Percentiles rank a stretch among this genome's conserved stretches.
These are phyloP conservation scores for Grantiella picta DNA, from an alignment of 2,113 vertebrate genomes.

Conservation along the genomic window DNA sequence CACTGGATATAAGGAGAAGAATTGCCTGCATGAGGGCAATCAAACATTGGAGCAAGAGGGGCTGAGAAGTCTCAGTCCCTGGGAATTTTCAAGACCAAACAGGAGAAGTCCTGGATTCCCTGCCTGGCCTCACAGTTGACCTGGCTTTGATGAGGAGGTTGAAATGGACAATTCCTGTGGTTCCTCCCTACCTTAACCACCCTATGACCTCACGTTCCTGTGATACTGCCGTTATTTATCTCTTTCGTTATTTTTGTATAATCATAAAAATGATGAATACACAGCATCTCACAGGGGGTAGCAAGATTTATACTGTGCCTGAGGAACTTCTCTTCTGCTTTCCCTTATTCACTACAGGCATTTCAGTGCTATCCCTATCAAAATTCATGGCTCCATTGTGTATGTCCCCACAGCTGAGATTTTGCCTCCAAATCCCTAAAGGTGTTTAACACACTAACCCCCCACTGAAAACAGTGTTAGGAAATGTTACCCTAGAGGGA, in stretches of 20 bases:
- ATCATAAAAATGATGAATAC: not conserved
- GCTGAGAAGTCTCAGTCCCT: not conserved
- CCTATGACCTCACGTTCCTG: not conserved
- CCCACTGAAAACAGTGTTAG: not conserved
- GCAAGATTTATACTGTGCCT: not conserved
- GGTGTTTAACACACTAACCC: not conserved
- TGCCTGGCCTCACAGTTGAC: not conserved
- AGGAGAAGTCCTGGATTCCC: not conserved
- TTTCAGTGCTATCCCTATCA: not conserved
- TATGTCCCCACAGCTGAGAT: not conserved
- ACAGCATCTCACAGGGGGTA: not conserved
- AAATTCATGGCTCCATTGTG: not conserved
- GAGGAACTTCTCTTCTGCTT: not conserved
- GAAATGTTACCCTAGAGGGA: not conserved
- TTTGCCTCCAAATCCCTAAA: not conserved
- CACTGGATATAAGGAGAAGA: not conserved
- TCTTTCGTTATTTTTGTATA: not conserved
- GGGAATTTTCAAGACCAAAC: not conserved
- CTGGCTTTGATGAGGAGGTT: not conserved
- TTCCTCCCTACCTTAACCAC: not conserved
- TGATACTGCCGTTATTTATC: not conserved
- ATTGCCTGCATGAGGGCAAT: not conserved
- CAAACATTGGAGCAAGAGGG: not conserved
- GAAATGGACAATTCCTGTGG: not conserved
- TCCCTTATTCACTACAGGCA: not conserved